phyloP scores from a whole-genome alignment of 2,888 invertebrate genomes.

The Drosophila melanocephala region DNA sequence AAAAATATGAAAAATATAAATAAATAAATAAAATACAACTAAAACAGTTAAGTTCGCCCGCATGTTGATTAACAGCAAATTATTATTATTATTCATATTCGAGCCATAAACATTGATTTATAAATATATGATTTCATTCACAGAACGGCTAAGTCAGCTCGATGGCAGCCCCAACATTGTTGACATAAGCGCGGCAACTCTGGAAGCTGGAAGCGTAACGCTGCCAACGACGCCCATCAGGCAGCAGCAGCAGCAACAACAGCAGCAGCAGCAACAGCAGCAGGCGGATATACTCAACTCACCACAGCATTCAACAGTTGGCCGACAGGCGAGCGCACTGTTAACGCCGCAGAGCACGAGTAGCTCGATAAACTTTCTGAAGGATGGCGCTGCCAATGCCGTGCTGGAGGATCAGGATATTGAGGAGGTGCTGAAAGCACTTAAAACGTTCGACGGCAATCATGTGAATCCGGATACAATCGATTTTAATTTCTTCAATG shows the following conservation, averaged over 20 bases:
- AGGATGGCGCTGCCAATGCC: conserved; percentile 85
- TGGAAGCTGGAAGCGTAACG: conserved; percentile 29
- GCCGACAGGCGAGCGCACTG: conserved; percentile 54
- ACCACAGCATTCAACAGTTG: conserved; percentile 37
- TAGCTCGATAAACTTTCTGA: conserved; percentile 65
- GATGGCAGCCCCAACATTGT: conserved; percentile 75
- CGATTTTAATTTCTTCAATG: conserved; percentile 83
- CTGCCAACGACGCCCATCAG: conserved; percentile 21
- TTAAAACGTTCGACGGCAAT: conserved; percentile 89
- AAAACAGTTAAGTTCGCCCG: not conserved
- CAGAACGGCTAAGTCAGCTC: conserved; percentile 83
- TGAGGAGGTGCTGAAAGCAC: conserved; percentile 91
- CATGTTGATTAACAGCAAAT: not conserved
- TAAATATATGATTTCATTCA: conserved; percentile 11
- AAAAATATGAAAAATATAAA: not conserved
- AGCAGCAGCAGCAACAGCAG: conserved; percentile 32
- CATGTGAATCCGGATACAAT: conserved; percentile 78
- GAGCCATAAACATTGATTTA: conserved; percentile 2
- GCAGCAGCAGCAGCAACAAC: conserved; percentile 43
- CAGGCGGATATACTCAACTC: conserved; percentile 48
- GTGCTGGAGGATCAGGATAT: conserved; percentile 91
- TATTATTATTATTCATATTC: not conserved
- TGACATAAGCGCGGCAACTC: conserved; percentile 25
- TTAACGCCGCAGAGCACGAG: conserved; percentile 78
- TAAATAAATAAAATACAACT: not conserved